These are phyloP conservation scores for Acrocephalus arundinaceus DNA, from an alignment of 2,113 vertebrate genomes.

Conservation along the genomic window DNA sequence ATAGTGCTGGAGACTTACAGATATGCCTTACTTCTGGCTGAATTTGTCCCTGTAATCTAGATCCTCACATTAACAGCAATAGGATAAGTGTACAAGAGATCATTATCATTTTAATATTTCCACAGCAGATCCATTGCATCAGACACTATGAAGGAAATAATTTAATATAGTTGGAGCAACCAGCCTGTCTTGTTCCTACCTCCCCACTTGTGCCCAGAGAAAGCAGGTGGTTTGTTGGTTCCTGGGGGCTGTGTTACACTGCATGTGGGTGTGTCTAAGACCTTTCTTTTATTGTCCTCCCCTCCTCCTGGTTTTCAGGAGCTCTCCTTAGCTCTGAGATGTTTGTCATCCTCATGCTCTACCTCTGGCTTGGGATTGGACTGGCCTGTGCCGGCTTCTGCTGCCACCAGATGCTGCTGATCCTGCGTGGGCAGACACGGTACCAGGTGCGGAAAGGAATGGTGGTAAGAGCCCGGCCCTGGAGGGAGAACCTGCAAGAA, in stretches of 20 bases:
- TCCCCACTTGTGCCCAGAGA: not conserved
- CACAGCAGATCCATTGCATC: not conserved
- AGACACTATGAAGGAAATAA: not conserved
- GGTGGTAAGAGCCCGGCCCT: conserved; percentile 77
- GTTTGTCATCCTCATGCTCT: conserved; percentile 97
- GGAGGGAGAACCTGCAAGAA: conserved; percentile 88
- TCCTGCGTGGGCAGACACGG: conserved; percentile 90
- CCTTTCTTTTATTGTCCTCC: not conserved
- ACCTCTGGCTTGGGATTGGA: conserved; percentile 95
- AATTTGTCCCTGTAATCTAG: not conserved
- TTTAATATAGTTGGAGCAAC: not conserved
- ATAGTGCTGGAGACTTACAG: not conserved
- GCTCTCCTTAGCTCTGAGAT: conserved; percentile 91
- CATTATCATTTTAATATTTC: not conserved
- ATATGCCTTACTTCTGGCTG: not conserved
- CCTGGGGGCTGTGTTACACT: not conserved
- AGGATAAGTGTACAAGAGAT: not conserved
- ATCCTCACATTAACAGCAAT: not conserved
- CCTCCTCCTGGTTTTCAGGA: conserved; percentile 71
- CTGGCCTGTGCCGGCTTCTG: conserved; percentile 95
- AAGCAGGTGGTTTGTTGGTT: not conserved
- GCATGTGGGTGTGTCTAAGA: conserved; percentile 7
- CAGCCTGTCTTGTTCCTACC: not conserved
- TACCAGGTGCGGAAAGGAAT: conserved; percentile 88
- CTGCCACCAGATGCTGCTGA: conserved; percentile 93